Conservation (phyloP, 2,113 vertebrate genomes). For the pig (Sus scrofa) region T2T-Sscrofa CM000820.6:37317501-37318000, state of each 20-base stretch:
- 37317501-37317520: not conserved
- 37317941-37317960: not conserved
- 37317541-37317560: constrained; percentile 48
- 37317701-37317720: too few relatives aligned
- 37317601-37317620: constrained; percentile 32
- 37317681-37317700: too few relatives aligned
- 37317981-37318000: not conserved
- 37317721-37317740: too few relatives aligned
- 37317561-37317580: not conserved
- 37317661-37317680: not conserved
- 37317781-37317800: too few relatives aligned
- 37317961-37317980: not conserved
- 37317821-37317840: too few relatives aligned
- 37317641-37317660: not conserved
- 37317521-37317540: not conserved
- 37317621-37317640: not conserved
- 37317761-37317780: too few relatives aligned
- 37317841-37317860: too few relatives aligned
- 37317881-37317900: constrained; percentile 1
- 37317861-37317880: not conserved
- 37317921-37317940: not conserved
- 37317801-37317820: too few relatives aligned
- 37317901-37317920: not conserved
- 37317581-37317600: constrained; percentile 42
- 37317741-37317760: too few relatives aligned